Percentiles rank a stretch among this genome's conserved stretches.
phyloP scores from a whole-genome alignment of 2,113 vertebrate genomes.

The Nycticryphes semicollaris region DNA sequence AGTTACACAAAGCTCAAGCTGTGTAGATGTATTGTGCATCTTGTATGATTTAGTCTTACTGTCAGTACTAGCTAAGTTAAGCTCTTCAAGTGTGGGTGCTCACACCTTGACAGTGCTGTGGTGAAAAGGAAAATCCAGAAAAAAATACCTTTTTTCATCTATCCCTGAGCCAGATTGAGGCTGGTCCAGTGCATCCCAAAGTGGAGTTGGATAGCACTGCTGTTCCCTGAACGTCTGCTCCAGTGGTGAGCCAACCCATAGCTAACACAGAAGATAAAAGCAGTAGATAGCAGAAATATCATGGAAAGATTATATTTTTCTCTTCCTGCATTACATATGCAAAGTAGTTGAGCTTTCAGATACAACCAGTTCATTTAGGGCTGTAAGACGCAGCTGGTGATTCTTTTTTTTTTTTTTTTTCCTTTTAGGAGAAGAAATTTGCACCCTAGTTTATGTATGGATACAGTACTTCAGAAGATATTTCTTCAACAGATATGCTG shows the following conservation, averaged over 20 bases:
- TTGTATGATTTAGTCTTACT: fast-evolving
- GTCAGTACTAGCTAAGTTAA: background rate
- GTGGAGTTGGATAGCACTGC: background rate
- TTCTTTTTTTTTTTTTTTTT: background rate
- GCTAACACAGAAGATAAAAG: background rate
- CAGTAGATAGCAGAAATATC: background rate
- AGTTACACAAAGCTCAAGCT: background rate
- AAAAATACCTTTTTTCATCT: background rate
- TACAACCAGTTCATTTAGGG: background rate
- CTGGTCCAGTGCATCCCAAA: fast-evolving
- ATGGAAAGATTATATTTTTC: background rate
- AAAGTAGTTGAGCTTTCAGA: background rate
- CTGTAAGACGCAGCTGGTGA: background rate
- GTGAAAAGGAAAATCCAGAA: background rate
- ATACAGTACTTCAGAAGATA: background rate
- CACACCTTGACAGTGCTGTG: background rate
- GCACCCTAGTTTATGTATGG: background rate
- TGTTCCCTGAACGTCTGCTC: background rate
- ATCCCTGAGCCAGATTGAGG: background rate
- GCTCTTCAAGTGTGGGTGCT: no score
- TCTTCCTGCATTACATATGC: background rate
- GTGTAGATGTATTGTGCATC: fast-evolving
- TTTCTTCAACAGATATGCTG: background rate
- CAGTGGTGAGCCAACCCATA: background rate
- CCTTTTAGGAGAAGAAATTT: background rate